Conservation (phyloP, 2,797 vertebrate genomes). For the Buphagus erythrorhynchus region DNA sequence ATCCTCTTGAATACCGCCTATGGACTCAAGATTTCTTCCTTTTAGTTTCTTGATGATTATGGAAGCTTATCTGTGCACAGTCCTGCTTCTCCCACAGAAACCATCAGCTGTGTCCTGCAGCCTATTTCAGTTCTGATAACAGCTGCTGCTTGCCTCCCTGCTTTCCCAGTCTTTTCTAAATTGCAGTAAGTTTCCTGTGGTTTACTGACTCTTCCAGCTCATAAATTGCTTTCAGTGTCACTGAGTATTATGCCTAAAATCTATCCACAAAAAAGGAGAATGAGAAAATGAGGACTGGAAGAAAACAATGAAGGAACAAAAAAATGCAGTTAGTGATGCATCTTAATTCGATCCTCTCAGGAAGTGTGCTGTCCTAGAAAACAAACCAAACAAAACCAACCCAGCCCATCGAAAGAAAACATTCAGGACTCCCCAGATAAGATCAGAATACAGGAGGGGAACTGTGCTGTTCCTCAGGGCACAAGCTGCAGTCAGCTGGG, state of each 20-base stretch:
- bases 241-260: neutral
- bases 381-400: neutral
- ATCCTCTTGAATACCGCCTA: neutral
- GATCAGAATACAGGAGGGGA: neutral
- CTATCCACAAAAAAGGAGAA: slow-evolving; percentile 35
- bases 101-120: neutral
- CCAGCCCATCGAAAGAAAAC: neutral
- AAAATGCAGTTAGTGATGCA: neutral
- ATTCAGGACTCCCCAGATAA: neutral
- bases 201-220: neutral
- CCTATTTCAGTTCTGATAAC: neutral
- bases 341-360: neutral
- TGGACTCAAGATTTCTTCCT: neutral
- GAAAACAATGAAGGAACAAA: neutral
- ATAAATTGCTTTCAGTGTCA: neutral
- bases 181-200: neutral
- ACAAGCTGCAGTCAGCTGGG: neutral
- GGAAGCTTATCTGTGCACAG: neutral
- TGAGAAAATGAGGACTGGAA: neutral
- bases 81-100: neutral
- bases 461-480: neutral
- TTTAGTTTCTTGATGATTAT: neutral
- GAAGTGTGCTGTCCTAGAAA: neutral
- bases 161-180: neutral
- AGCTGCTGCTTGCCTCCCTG: neutral